Conservation (phyloP, 2,888 invertebrate genomes). For the Octodonta nipae region DNA sequence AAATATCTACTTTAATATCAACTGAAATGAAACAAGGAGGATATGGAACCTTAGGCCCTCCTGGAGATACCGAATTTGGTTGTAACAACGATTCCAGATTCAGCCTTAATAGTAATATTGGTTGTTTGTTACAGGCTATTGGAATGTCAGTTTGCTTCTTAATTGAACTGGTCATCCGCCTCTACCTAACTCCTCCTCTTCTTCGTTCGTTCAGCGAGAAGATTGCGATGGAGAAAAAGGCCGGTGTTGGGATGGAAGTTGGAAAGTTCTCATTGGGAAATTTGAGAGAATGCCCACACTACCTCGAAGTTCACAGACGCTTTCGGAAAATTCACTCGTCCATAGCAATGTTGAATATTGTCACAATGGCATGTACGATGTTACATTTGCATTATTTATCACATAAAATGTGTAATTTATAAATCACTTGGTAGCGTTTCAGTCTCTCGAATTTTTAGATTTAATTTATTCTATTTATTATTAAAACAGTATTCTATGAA, state of each 20-base stretch:
- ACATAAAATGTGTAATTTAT: slow-evolving; percentile 18
- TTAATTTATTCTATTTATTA: too few species aligned
- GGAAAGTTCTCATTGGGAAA: slow-evolving; percentile 59
- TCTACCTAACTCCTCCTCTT: slow-evolving; percentile 63
- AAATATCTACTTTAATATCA: too few species aligned
- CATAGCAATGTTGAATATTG: slow-evolving; percentile 70
- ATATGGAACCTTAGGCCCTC: too few species aligned
- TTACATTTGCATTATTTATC: slow-evolving; percentile 53
- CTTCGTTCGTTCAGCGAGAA: slow-evolving; percentile 60
- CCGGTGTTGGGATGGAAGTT: slow-evolving; percentile 66
- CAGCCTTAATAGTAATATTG: too few species aligned
- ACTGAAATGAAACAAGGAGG: too few species aligned
- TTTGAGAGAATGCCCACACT: slow-evolving; percentile 64
- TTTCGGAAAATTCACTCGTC: slow-evolving; percentile 66
- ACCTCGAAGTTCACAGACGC: slow-evolving; percentile 56
- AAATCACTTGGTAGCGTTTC: too few species aligned
- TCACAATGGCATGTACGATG: slow-evolving; percentile 51
- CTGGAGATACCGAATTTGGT: too few species aligned
- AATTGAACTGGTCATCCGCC: slow-evolving; percentile 61
- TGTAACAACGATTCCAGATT: too few species aligned
- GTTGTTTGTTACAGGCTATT: slow-evolving; percentile 44
- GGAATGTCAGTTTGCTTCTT: slow-evolving; percentile 53
- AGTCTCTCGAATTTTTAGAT: too few species aligned
- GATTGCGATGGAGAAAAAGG: slow-evolving; percentile 58
- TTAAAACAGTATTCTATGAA: too few species aligned